phyloP scores from a whole-genome alignment of 2,888 invertebrate genomes.

The Dysmachus trigonus region DNA sequence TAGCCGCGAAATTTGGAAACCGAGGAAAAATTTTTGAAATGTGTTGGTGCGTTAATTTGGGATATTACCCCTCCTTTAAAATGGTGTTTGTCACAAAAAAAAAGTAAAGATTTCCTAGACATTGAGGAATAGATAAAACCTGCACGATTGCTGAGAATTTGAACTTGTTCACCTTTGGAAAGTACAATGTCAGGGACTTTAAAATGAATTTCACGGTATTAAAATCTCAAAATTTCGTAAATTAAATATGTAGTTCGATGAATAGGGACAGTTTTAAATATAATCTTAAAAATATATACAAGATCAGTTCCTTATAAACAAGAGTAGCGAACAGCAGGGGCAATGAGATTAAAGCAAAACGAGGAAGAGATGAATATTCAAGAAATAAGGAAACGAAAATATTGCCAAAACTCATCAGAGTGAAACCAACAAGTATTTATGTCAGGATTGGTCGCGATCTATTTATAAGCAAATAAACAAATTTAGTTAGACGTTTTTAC shows the following conservation, averaged over 20 bases:
- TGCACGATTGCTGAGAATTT: neutral
- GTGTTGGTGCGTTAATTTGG: constrained; percentile 12
- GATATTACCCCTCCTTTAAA: constrained; percentile 13
- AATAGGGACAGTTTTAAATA: neutral
- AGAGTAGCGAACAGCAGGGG: neutral
- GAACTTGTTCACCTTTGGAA: constrained; percentile 11
- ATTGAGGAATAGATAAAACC: neutral
- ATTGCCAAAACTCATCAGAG: neutral
- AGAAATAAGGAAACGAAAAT: neutral
- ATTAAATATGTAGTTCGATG: neutral
- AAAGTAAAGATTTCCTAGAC: neutral
- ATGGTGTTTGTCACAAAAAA: neutral
- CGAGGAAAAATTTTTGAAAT: neutral
- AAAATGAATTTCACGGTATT: neutral
- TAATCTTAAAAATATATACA: neutral
- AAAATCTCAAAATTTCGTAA: neutral
- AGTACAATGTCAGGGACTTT: constrained; percentile 35
- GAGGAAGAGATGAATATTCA: neutral
- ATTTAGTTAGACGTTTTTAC: neutral
- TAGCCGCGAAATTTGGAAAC: constrained; percentile 26
- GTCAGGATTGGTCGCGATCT: neutral
- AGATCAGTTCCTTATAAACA: neutral
- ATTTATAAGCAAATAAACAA: constrained; percentile 9
- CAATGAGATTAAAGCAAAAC: neutral
- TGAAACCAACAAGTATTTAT: neutral